Percentiles rank a stretch among this genome's conserved stretches.
Evolutionary conservation across 2,888 invertebrate genomes (phyloP).

Genomic region (Teinopalpus imperialis): DNA sequence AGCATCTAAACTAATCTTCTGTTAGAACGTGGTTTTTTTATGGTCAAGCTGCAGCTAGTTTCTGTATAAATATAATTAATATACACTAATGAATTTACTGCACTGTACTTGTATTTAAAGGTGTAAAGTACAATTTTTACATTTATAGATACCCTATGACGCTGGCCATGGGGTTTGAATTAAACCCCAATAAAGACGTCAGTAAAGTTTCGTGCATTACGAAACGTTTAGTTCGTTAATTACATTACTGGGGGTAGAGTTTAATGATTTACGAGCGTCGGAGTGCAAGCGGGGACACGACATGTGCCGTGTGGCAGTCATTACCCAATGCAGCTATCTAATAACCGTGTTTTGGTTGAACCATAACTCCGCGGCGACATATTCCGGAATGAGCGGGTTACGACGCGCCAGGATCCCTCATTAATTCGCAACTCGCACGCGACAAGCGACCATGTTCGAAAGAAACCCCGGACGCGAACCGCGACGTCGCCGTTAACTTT

Average conservation of each 20-base stretch:
- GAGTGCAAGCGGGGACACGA: constrained; percentile 51
- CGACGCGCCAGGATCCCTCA: constrained; percentile 71
- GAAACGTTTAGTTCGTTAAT: constrained; percentile 60
- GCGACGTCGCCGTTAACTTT: constrained; percentile 72
- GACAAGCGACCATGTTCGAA: constrained; percentile 73
- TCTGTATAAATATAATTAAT: too few relatives aligned
- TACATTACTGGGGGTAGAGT: constrained; percentile 52
- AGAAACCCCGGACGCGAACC: constrained; percentile 67
- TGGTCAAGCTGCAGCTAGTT: too few relatives aligned
- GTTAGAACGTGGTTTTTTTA: too few relatives aligned
- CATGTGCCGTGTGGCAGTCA: constrained; percentile 70
- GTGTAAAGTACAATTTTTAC: too few relatives aligned
- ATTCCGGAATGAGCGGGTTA: constrained; percentile 72
- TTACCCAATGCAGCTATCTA: constrained; percentile 73
- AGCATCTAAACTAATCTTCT: too few relatives aligned
- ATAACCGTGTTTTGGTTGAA: constrained; percentile 69
- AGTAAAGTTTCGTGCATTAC: constrained; percentile 43
- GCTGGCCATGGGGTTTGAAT: too few relatives aligned
- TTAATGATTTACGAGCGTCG: constrained; percentile 61
- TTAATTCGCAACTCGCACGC: constrained; percentile 75
- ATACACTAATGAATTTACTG: too few relatives aligned
- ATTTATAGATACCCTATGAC: too few relatives aligned
- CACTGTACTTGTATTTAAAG: too few relatives aligned
- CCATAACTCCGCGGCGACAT: constrained; percentile 53
- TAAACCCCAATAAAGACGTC: constrained; percentile 31